Percentiles rank a stretch among this genome's conserved stretches.
Evolutionary conservation across 2,888 invertebrate species (phyloP).

Genomic region (Pyrrhia umbra): DNA sequence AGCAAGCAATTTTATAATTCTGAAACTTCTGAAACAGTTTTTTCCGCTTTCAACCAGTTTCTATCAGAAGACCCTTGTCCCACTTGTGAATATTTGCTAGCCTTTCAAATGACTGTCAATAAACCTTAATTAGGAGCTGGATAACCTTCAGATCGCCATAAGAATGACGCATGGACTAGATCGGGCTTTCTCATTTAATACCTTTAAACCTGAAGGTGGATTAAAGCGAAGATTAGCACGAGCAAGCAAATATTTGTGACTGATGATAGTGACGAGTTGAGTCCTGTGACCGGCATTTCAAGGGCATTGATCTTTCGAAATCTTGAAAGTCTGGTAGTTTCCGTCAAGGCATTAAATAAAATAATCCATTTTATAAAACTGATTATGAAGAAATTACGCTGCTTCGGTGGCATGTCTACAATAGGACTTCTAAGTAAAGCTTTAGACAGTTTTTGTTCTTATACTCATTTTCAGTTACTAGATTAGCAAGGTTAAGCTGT

Average conservation of each 20-base stretch:
- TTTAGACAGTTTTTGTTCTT: too few species aligned
- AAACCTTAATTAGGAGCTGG: slow-evolving; percentile 66
- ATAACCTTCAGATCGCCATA: slow-evolving; percentile 65
- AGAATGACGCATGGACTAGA: slow-evolving; percentile 63
- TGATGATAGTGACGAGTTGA: slow-evolving; percentile 57
- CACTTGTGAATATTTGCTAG: slow-evolving; percentile 49
- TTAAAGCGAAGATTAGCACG: slow-evolving; percentile 67
- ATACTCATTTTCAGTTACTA: too few species aligned
- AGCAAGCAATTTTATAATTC: neutral
- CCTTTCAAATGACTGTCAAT: slow-evolving; percentile 61
- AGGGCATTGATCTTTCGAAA: slow-evolving; percentile 61
- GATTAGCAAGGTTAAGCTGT: too few species aligned
- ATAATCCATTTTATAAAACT: slow-evolving; percentile 9
- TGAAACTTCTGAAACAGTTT: neutral
- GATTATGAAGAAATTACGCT: neutral
- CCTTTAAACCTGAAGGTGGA: slow-evolving; percentile 65
- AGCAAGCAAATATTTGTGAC: slow-evolving; percentile 73
- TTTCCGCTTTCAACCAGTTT: slow-evolving; percentile 1
- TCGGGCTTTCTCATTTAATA: slow-evolving; percentile 72
- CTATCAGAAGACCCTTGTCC: slow-evolving; percentile 40
- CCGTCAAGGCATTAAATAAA: neutral
- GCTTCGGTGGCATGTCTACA: neutral
- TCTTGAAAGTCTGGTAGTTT: slow-evolving; percentile 27
- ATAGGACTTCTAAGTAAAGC: too few species aligned
- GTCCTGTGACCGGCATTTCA: slow-evolving; percentile 63